Evolutionary conservation across 2,113 vertebrate species (phyloP), one percentile per base, ranked within the genome.

Genomic region (Tachysurus vachellii): DNA sequence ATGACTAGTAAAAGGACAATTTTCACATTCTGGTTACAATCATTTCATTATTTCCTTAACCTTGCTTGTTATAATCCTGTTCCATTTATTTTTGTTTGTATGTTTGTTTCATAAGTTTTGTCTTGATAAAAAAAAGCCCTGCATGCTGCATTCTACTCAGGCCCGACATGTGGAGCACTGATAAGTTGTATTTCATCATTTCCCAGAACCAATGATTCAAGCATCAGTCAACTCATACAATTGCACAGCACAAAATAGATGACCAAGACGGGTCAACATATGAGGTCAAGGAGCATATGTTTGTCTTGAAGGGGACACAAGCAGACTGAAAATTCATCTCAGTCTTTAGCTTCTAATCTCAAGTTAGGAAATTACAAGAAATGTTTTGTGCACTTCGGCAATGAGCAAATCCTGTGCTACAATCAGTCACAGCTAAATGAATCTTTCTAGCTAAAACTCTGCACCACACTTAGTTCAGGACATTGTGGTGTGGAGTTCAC

Each of bases 111-210:
- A 64, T 66, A 50, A 21, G 57, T 88, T 83, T 85, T 88, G 68
- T 85, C 87, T 83, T 68, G 85, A 88, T 76, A 44, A 88, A 89
- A 36, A 36, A 36, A 89, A 86, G 91, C 93, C 92, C 92, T 92
- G 92, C 92, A 93, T 94, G 92, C 92, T 93, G 93, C 93, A 93
- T 93, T 85, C 86, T 89, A 90, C 93, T 93, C 90, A 92, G 92
- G 92, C 91, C 88, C 87, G 77, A 77, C 21, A 66, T 68, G 88
- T 82, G 75, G 79, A 85, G 86, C 84, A 87, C 81, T 80, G 73
- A 86, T 73, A 47, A 64, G 62, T 71, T 86, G 75, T 85, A 66
- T 83, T 85, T 88, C 50, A 71, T 31, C 66, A 85, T 88, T 62
- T 61, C 82, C 42, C 75, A 88, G 62, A 87, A 53, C 82, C 68